These are phyloP conservation scores for Pseudoips prasinana DNA, from an alignment of 2,888 invertebrate species.

Conservation along the genomic window DNA sequence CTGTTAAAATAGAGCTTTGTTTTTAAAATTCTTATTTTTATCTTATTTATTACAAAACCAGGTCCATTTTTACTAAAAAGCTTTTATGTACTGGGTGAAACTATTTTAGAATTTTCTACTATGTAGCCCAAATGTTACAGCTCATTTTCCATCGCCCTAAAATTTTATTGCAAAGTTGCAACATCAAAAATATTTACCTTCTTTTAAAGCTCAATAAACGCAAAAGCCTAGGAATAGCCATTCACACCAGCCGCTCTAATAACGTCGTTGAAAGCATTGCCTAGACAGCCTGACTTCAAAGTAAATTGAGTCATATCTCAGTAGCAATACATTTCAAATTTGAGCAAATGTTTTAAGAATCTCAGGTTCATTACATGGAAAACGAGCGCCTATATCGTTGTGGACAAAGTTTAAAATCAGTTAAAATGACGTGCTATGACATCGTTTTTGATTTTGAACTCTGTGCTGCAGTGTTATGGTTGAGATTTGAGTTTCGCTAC, in stretches of 20 bases:
- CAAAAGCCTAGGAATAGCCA: conserved; percentile 34
- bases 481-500: conserved; percentile 1
- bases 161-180: conserved; percentile 10
- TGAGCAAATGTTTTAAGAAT: conserved; percentile 7
- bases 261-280: conserved; percentile 31
- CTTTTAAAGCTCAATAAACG: conserved; percentile 27
- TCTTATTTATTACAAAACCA: too few relatives aligned
- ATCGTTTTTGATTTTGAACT: conserved; percentile 18
- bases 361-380: conserved; percentile 23
- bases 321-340: conserved; percentile 12
- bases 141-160: conserved; percentile 1
- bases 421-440: conserved; percentile 14
- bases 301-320: conserved; percentile 21
- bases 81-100: too few relatives aligned
- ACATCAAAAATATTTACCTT: conserved; percentile 27
- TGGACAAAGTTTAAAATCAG: conserved; percentile 30
- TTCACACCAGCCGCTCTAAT: conserved; percentile 28
- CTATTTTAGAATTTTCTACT: too few relatives aligned
- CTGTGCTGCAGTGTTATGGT: conserved; percentile 13
- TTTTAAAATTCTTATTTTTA: too few relatives aligned
- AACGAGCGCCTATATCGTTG: conserved; percentile 23
- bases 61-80: too few relatives aligned
- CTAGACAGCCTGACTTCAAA: conserved; percentile 19
- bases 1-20: too few relatives aligned
- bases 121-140: too few relatives aligned